Percentiles rank a stretch among this genome's conserved stretches.
phyloP scores from a whole-genome alignment of 2,113 vertebrate genomes.

The Forbesichthys agassizii region DNA sequence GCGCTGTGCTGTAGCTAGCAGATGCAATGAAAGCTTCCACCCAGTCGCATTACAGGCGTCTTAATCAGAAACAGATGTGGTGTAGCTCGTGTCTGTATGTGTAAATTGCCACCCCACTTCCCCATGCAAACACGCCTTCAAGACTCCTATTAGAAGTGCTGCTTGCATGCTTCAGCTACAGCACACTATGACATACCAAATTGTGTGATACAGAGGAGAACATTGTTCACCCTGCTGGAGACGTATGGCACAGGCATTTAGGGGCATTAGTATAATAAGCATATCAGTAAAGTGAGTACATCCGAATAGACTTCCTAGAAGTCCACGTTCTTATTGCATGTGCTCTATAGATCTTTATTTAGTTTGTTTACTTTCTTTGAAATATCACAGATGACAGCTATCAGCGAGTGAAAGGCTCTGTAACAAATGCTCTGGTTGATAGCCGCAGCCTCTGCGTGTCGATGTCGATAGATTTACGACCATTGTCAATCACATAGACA shows the following conservation, averaged over 20 bases:
- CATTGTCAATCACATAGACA: too few species aligned
- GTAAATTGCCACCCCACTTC: constrained; percentile 22
- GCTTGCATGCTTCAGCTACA: constrained; percentile 21
- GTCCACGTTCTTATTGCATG: constrained; percentile 4
- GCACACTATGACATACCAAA: not conserved
- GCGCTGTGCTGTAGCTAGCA: constrained; percentile 53
- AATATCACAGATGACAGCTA: too few species aligned
- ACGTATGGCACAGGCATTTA: constrained; percentile 26
- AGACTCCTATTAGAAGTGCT: constrained; percentile 28
- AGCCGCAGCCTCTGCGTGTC: too few species aligned
- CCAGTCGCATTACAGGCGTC: constrained; percentile 51
- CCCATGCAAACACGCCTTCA: constrained; percentile 22
- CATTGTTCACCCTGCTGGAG: constrained; percentile 12
- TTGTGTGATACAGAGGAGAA: constrained; percentile 9
- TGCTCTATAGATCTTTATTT: too few species aligned
- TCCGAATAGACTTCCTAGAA: constrained; percentile 21
- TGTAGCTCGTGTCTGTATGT: constrained; percentile 48
- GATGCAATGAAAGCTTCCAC: constrained; percentile 63
- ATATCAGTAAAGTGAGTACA: not conserved
- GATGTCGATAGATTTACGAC: too few species aligned
- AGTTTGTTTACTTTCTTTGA: too few species aligned
- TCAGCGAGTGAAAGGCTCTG: not conserved
- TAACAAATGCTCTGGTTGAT: too few species aligned
- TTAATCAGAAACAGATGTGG: constrained; percentile 68
- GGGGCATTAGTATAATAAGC: constrained; percentile 1